Base-by-base conservation (phyloP, 2,888 invertebrate genomes). In the Gryllus longicercus region DNA sequence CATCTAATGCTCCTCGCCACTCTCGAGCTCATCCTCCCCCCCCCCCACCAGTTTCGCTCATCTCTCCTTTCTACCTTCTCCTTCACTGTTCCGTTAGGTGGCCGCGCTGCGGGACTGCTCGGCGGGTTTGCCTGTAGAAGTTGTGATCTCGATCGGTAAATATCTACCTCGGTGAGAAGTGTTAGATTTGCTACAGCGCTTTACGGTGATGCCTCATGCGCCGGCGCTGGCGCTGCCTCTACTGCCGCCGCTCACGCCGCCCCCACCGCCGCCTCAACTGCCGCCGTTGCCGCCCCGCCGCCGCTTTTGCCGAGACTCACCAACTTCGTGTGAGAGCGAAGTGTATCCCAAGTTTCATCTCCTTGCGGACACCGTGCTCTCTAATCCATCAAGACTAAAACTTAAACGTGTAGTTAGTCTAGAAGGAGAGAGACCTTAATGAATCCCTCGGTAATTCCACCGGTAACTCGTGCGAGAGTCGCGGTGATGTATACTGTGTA, bases 261-360 rank as follows among this genome's bases (percentile, higher is more conserved):
- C 63, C 16, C 63, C 63, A n/a, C 63, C 14, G 63, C n/a, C 63
- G n/a, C n/a, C n/a, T n/a, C n/a, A 14, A n/a, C 63, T n/a, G 14
- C 63, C 63, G 14, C 63, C 63, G 63, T n/a, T 63, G 63, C 63
- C 63, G 63, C 63, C 63, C n/a, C 11, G 63, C 63, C 63, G 16
- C 63, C 63, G 63, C 63, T n/a, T 14, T 63, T 63, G 63, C 63
- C 63, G 63, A 63, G 63, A 63, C 63, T 63, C 63, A 63, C 63
- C 63, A 63, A 63, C 63, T 63, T 63, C 63, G 63, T 63, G 63
- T 63, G 63, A 63, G 63, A 63, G 63, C 63, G 63, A 63, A 63
- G 63, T 63, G 63, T 63, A 63, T 63, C 63, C 63, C 63, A 63
- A 63, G 63, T 63, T 63, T 63, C 63, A n/a, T 63, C 63, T 63